Evolutionary conservation across 2,113 vertebrate species (phyloP), one percentile per base, ranked within the genome.

Genomic region (Psophia crepitans): DNA sequence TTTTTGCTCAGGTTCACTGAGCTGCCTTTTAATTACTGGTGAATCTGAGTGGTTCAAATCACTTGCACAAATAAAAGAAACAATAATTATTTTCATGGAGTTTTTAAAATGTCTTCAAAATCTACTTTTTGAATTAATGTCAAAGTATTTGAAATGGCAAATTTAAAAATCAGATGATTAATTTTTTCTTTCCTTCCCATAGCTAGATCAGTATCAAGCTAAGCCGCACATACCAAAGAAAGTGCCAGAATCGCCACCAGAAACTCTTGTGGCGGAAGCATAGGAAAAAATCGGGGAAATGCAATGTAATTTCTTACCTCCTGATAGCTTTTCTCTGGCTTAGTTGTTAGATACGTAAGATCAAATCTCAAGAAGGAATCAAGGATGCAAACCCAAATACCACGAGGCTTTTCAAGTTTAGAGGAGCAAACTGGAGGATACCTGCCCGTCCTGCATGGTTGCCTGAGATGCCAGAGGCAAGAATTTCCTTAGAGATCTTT

Each of bases 401-500:
- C 15, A 3, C 8, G 51, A 65, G 21, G 57, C 44, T 90, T 93
- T 94, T 65, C 30, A 73, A 79, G 71, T 49, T 15, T 39, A 43
- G 65, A 76, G 90, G n/a, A 90, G 21, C 48, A 63, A 82, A 66
- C 48, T 70, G 56, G 43, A 74, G 65, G 74, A 61, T 51, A 92
- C 57, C 41, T 92, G 82, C 49, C 9, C 3, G 70, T 88, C 79
- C 79, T 92, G 74, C 53, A 16, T 22, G 33, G 85, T 53, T 86
- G 53, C 54, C 28, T 58, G 75, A 61, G 84, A 35, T 89, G 74
- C 81, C 77, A 46, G 66, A 79, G 71, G 88, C 85, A 82, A 82
- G 35, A 91, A 88, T 83, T 88, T 95, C 88, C 85, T 60, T 85
- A 51, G 54, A 94, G 44, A 12, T 77, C 53, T 83, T 82, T 68